Evolutionary conservation across 2,888 invertebrate species (phyloP), one percentile per base, ranked within the genome.

Genomic region (Mycalesis mineus): DNA sequence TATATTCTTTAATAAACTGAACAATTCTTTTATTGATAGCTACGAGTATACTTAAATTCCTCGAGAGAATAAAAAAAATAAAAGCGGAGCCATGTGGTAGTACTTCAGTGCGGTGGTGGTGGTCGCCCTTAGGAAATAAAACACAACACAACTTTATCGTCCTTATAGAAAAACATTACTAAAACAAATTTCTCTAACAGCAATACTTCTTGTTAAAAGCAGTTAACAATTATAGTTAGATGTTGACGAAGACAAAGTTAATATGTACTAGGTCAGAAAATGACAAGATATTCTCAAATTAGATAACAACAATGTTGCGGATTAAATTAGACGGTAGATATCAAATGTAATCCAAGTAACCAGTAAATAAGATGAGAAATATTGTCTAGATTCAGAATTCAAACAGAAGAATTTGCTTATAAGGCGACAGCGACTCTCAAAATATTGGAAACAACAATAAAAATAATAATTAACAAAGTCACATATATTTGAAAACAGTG

Each of bases 101-200:
- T 55, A 54, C 55, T 50, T 53, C 55, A 41, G 33, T 41, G 67
- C 68, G 63, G 65, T 64, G 59, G 69, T 69, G 63, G 68, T 77
- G 75, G 74, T 74, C 73, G 49, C 65, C 84, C 84, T 85, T 81
- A 54, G 73, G 78, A 80, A 83, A 87, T 77, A 86, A 85, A 86
- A 82, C 62, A 78, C 67, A 74, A 65, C 74, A 80, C 74, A 77
- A 67, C 62, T 83, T 77, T 82, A 82, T 77, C 62, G 65, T 47
- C 65, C 64, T 57, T 58, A 39, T n/a, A 22, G 4, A 17, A 54
- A 8, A 14, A 22, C 47, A 51, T 40, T 50, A 49, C 53, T 62
- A 57, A 56, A 65, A 67, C 62, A 53, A 57, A 65, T 57, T 65
- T 64, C 62, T 48, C 65, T 63, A 65, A 63, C 72, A 75, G 74